Evolutionary conservation across 2,797 vertebrate species (phyloP).

Genomic region (Eulemur coronatus): DNA sequence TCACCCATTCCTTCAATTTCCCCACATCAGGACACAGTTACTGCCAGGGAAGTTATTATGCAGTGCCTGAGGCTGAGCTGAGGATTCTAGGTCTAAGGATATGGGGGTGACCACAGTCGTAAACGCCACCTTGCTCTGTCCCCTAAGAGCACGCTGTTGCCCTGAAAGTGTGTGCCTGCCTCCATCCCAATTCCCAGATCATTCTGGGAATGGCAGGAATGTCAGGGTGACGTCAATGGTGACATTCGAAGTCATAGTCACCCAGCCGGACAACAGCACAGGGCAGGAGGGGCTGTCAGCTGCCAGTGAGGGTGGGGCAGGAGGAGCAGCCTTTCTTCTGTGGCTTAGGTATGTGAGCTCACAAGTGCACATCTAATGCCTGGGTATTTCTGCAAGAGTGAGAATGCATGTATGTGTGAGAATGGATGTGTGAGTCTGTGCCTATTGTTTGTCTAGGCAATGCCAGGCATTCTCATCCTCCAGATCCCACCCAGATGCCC

Average conservation of each 20-base stretch:
- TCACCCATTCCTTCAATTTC: neutral
- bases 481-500: neutral
- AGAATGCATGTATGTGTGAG: neutral
- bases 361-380: neutral
- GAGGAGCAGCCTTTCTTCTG: neutral
- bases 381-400: fast-evolving
- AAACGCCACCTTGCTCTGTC: neutral
- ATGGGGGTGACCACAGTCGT: neutral
- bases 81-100: neutral
- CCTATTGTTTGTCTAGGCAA: neutral
- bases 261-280: slow-evolving; percentile 75
- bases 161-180: slow-evolving; percentile 61
- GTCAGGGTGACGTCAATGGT: slow-evolving; percentile 93
- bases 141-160: neutral
- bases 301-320: neutral
- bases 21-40: neutral
- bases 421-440: neutral
- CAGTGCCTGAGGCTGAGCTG: fast-evolving
- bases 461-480: neutral
- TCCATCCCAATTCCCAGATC: slow-evolving; percentile 84
- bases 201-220: slow-evolving; percentile 92
- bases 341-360: neutral
- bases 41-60: fast-evolving
- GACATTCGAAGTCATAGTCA: slow-evolving; percentile 90
- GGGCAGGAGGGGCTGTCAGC: slow-evolving; percentile 88